These are phyloP conservation scores for Patella depressa DNA, from an alignment of 2,888 invertebrate genomes.

Conservation along the genomic window DNA sequence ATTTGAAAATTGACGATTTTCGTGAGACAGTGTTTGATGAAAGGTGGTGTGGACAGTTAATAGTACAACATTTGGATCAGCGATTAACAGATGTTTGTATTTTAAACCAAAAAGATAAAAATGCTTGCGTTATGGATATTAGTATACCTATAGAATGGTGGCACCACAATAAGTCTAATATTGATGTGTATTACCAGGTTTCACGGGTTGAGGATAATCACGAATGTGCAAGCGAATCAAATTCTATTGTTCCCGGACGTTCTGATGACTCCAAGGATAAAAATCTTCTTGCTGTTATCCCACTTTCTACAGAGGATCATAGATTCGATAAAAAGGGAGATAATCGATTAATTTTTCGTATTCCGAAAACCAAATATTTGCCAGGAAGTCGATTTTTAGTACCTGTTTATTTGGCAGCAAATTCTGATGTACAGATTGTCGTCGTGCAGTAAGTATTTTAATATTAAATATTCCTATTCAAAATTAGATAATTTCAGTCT, in stretches of 20 bases:
- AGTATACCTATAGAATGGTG: constrained; percentile 94
- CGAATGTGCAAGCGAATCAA: constrained; percentile 63
- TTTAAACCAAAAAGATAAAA: constrained; percentile 84
- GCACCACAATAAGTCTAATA: constrained; percentile 74
- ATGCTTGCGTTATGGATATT: constrained; percentile 90
- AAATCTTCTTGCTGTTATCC: constrained; percentile 48
- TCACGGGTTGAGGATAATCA: constrained; percentile 72
- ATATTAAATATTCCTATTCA: neutral
- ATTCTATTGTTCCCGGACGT: constrained; percentile 54
- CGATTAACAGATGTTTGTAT: constrained; percentile 90
- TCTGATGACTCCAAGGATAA: constrained; percentile 35
- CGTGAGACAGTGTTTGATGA: constrained; percentile 35
- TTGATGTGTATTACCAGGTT: constrained; percentile 89
- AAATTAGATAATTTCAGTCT: no score
- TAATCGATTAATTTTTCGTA: constrained; percentile 85
- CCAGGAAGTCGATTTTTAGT: constrained; percentile 91
- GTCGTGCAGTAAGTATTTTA: constrained; percentile 81
- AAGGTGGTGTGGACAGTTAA: constrained; percentile 65
- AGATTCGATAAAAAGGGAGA: constrained; percentile 86
- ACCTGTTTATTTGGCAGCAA: constrained; percentile 83
- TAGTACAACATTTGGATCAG: constrained; percentile 69
- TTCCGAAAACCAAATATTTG: constrained; percentile 90
- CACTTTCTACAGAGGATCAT: constrained; percentile 44
- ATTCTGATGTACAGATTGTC: constrained; percentile 78
- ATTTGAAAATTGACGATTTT: constrained; percentile 33